Percentiles rank a stretch among this genome's conserved stretches.
phyloP scores from a whole-genome alignment of 2,113 vertebrate species.

The Pungitius pungitius region DNA sequence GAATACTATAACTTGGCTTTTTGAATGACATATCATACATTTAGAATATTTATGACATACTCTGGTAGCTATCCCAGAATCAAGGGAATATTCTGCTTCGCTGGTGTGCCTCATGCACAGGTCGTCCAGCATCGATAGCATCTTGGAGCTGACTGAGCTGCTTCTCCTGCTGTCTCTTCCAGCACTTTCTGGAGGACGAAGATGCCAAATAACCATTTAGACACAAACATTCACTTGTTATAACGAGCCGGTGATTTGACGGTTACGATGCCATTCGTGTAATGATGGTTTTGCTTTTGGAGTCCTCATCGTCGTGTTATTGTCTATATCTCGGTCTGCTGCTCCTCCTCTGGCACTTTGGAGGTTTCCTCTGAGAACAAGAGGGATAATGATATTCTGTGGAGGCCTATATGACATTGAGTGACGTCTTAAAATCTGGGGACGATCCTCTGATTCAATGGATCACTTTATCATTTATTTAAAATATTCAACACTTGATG shows the following conservation, averaged over 20 bases:
- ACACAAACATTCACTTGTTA: not conserved
- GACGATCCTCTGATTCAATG: too few species aligned
- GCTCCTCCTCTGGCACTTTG: not conserved
- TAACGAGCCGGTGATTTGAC: not conserved
- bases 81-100: not conserved
- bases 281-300: not conserved
- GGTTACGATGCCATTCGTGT: not conserved
- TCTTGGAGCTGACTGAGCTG: not conserved
- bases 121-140: not conserved
- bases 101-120: not conserved
- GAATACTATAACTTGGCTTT: not conserved
- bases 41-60: not conserved
- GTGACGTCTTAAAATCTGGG: too few species aligned
- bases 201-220: too few species aligned
- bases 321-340: not conserved
- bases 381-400: too few species aligned
- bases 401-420: too few species aligned
- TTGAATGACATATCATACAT: not conserved
- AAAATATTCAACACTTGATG: too few species aligned
- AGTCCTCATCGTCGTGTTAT: not conserved
- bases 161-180: not conserved
- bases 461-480: too few species aligned
- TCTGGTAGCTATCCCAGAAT: not conserved
- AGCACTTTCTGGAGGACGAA: too few species aligned
- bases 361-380: not conserved